Evolutionary conservation across 2,888 invertebrate species (phyloP).

Genomic region (Diloba caeruleocephala): DNA sequence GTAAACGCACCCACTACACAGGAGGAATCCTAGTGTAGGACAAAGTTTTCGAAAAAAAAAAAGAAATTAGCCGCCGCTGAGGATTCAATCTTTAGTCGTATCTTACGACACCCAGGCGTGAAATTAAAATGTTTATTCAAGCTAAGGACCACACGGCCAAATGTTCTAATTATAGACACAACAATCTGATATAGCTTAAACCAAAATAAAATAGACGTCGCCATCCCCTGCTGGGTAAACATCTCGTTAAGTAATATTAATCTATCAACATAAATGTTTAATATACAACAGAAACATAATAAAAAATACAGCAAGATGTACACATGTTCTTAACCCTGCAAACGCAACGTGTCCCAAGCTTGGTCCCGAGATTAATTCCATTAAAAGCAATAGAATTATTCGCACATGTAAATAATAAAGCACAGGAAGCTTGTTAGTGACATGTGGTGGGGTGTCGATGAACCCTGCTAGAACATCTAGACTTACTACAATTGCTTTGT

Average conservation of each 20-base stretch:
- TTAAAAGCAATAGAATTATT: constrained; percentile 64
- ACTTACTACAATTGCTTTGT: constrained; percentile 49
- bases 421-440: constrained; percentile 74
- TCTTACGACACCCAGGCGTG: not conserved
- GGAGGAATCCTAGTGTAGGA: no score
- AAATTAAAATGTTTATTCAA: not conserved
- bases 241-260: constrained; percentile 48
- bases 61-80: no score
- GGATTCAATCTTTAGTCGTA: no score
- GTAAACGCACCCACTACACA: no score
- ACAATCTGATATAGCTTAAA: constrained; percentile 24
- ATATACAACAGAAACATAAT: constrained; percentile 8
- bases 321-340: constrained; percentile 47
- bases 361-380: constrained; percentile 59
- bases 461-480: constrained; percentile 66
- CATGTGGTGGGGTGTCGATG: constrained; percentile 72
- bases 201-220: constrained; percentile 24
- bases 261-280: constrained; percentile 31
- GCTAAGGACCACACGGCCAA: not conserved
- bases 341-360: constrained; percentile 27
- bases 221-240: constrained; percentile 30
- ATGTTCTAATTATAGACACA: not conserved
- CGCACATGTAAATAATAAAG: constrained; percentile 72
- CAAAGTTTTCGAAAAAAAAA: no score
- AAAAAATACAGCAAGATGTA: constrained; percentile 22